Conservation (phyloP, 2,113 vertebrate genomes). For the Cardinalis cardinalis region DNA sequence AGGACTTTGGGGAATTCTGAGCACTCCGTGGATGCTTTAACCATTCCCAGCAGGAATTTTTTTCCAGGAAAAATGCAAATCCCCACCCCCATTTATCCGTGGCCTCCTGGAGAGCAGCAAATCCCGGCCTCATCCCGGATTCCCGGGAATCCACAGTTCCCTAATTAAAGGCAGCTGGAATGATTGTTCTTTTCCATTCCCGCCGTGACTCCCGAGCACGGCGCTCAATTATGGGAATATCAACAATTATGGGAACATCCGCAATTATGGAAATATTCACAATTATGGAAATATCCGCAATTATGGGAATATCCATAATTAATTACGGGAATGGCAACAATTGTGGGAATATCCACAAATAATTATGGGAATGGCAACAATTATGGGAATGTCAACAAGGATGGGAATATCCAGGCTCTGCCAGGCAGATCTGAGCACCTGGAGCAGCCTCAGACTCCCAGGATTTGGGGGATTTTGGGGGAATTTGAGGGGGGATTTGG, state of each 20-base stretch:
- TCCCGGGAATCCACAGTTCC: conserved; percentile 34
- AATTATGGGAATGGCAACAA: background rate
- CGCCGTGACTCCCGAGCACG: background rate
- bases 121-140: background rate
- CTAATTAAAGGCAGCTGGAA: conserved; percentile 17
- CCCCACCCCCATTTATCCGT: background rate
- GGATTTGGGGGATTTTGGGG: no score
- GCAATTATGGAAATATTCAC: background rate
- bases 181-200: conserved; percentile 12
- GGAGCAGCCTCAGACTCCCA: background rate
- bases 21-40: no score
- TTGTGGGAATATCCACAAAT: no score
- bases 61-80: background rate
- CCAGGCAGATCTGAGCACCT: background rate
- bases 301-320: background rate
- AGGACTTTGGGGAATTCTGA: background rate
- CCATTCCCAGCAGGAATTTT: background rate
- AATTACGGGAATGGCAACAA: background rate
- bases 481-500: background rate
- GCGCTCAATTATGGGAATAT: background rate
- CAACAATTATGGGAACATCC: background rate
- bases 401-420: background rate
- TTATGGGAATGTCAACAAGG: background rate
- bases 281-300: background rate
- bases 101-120: background rate